phyloP scores from a whole-genome alignment of 2,797 vertebrate species.

The Adelosebastes latens region DNA sequence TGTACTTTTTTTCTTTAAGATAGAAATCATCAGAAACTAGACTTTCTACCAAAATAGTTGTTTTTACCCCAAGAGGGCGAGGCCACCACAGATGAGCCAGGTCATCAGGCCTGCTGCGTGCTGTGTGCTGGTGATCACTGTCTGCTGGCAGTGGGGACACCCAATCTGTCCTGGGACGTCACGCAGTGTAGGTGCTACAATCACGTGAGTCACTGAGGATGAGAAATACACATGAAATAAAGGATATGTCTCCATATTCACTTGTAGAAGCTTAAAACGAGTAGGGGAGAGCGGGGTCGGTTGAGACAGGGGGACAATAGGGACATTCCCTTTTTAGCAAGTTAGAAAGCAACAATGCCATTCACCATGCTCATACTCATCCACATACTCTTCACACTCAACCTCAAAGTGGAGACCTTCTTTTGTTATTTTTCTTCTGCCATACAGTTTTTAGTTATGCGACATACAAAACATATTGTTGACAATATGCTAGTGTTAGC shows the following conservation, averaged over 20 bases:
- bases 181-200: constrained; percentile 37
- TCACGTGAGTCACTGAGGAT: constrained; percentile 63
- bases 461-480: no score
- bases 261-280: no score
- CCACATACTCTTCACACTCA: no score
- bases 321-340: no score
- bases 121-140: constrained; percentile 78
- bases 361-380: no score
- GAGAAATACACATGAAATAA: constrained; percentile 6
- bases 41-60: background rate
- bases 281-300: no score
- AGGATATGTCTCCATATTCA: background rate
- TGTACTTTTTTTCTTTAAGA: background rate
- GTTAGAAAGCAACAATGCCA: no score
- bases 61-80: constrained; percentile 69
- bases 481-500: no score
- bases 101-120: constrained; percentile 75
- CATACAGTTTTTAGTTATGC: no score
- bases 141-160: constrained; percentile 85
- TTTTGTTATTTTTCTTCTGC: no score
- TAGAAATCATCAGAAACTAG: background rate
- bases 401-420: no score
- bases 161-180: constrained; percentile 75
- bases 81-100: constrained; percentile 73
- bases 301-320: no score